Evolutionary conservation across 35 echinoderm and acorn worm genomes (phyloP), one percentile per base, ranked within the genome.

Genomic region (Nesometra sesokonis): DNA sequence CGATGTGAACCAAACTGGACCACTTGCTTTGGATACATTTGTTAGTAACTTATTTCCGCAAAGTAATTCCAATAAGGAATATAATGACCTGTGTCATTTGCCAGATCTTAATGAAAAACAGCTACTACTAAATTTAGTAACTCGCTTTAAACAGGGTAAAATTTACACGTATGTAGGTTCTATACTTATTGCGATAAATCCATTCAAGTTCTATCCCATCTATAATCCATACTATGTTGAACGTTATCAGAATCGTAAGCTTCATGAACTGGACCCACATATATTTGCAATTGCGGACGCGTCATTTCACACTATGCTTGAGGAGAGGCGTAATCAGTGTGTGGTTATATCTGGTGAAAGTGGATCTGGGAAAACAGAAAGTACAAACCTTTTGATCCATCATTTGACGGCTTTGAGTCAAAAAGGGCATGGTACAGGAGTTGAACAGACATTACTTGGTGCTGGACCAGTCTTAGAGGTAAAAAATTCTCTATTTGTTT

Each of bases 131-230:
- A 99, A 93, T 35, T 47, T 99, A 7, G 80, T 93, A 23, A 52
- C 96, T n/a, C 79, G 96, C 31, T 99, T 99, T 35, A 91, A 91
- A 83, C 90, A 93, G 82, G 96, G 93, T 36, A 99, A 99, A 81
- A 99, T 99, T 79, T 99, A 99, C 93, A 99, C 96, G 0, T 99
- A 99, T 43, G 96, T 99, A 29, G 96, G 92, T 35, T 97, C 95
- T 0, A 97, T 97, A 57, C 92, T 97, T 33, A 97, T 97, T 32
- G 92, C 95, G 0, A 85, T 97, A 27, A 97, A 97, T 82, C 96
- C 96, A 13, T 99, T 94, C 80, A 89, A 91, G 77, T 99, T 99
- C 87, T 94, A 84, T 82, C 96, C 96, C 17, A 99, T 94, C 23
- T 94, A 94, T 52, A 94, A 99, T 81, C 96, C 96, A 17, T 91